Percentiles rank a stretch among this genome's conserved stretches.
These are phyloP conservation scores for Sebastes elongatus DNA, from an alignment of 2,797 vertebrate genomes.

Conservation along the genomic window DNA sequence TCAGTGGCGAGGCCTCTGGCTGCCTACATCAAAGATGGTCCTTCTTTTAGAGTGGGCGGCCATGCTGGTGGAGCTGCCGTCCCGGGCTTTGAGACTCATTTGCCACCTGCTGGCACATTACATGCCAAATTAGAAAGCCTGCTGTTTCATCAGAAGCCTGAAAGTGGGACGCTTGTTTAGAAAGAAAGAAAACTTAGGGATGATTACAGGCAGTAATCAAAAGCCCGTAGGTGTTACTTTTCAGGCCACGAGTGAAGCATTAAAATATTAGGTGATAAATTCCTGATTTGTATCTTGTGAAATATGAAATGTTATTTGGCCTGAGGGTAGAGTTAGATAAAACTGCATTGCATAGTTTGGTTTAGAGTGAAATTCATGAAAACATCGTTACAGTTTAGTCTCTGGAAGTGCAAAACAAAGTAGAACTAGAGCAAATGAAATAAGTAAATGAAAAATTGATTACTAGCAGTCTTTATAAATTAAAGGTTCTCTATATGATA, in stretches of 20 bases:
- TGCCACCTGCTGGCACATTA: constrained; percentile 72
- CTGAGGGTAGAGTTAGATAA: constrained; percentile 16
- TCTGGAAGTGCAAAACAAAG: constrained; percentile 8
- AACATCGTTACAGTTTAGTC: constrained; percentile 19
- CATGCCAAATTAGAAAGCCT: constrained; percentile 74
- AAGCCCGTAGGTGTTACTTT: constrained; percentile 39
- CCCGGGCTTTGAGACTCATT: constrained; percentile 63
- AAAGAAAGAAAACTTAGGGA: constrained; percentile 34
- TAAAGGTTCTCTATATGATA: too few relatives aligned
- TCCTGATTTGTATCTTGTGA: constrained; percentile 8
- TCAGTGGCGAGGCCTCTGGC: constrained; percentile 56
- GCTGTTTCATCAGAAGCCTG: constrained; percentile 67
- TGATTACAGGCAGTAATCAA: constrained; percentile 58
- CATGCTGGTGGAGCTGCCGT: constrained; percentile 58
- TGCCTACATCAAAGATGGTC: constrained; percentile 64
- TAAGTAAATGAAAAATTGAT: neutral
- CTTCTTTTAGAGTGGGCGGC: constrained; percentile 56
- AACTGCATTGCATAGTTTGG: constrained; percentile 12
- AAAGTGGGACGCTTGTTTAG: constrained; percentile 43
- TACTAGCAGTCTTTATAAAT: neutral
- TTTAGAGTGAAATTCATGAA: constrained; percentile 21
- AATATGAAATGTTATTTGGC: constrained; percentile 18
- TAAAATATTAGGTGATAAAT: constrained; percentile 29
- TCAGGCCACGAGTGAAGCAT: constrained; percentile 15
- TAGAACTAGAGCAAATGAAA: neutral